Base-by-base conservation (phyloP, 2,113 vertebrate genomes). In the Ploceus nigricollis region DNA sequence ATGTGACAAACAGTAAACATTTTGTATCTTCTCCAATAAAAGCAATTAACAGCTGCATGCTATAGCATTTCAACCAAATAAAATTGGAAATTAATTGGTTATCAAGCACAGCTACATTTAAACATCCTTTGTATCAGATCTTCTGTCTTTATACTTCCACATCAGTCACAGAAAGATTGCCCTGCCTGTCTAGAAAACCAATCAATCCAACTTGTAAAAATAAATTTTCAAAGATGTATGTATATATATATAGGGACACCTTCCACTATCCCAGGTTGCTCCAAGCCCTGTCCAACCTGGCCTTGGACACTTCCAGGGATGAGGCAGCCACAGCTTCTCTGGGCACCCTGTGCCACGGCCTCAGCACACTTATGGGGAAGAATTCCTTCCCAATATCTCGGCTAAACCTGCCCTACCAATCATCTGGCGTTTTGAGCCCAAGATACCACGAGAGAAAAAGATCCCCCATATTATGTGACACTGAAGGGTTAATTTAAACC, bases 281-380 rank as follows among this genome's bases (percentile, higher is more conserved):
- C 37, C 4, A 15, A 66, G 57, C 17, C 33, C 40, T 2, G 1
- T 47, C 58, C 64, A 75, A 0, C 42, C 44, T 9, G 30, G 23
- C 64, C 58, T 23, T 35, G 31, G 24, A 40, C n/a, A 23, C 31
- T 16, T 2, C 27, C 69, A 81, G 27, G 6, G 39, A 82, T 10
- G 35, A 21, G 44, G 79, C n/a, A 48, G 19, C 28, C 65, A 69
- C 50, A 73, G 3, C 30, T 42, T 4, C 76, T n/a, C 40, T 5
- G 9, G 22, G 28, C 22, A 82, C 0, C 30, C 44, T 60, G 19
- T 6, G 9, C 50, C 61, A 60, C 20, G 2, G 25, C 6, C 40
- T 45, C 35, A 15, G 9, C 30, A 18, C 2, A 2, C 60, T 37
- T 60, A 16, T 0, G 4, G 19, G 0, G 1, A 61, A 37, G 4